Conservation (phyloP, 2,113 vertebrate genomes). For the Pipa parva region DNA sequence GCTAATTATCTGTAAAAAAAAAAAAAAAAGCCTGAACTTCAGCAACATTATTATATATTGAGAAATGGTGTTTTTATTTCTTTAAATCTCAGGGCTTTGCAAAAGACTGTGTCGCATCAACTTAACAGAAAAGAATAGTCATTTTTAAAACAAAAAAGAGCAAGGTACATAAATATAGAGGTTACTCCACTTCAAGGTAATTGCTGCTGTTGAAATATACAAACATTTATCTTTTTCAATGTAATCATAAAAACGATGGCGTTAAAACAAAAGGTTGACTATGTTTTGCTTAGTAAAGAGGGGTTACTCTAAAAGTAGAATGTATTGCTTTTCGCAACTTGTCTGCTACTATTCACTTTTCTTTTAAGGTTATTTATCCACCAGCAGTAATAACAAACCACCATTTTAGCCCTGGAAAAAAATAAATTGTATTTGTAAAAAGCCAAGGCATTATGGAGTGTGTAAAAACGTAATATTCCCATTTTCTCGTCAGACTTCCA, state of each 20-base stretch:
- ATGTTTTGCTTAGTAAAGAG: constrained; percentile 75
- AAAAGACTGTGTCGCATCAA: neutral
- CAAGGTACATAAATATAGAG: constrained; percentile 40
- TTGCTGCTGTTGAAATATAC: constrained; percentile 50
- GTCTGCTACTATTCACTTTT: constrained; percentile 74
- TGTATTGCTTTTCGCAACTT: constrained; percentile 73
- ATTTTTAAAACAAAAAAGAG: neutral
- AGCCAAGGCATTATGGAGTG: constrained; percentile 75
- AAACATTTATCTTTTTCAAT: constrained; percentile 16
- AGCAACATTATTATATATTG: constrained; percentile 68
- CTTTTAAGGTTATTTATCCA: constrained; percentile 81
- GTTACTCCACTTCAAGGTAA: constrained; percentile 46
- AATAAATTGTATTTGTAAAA: constrained; percentile 92
- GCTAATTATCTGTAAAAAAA: constrained; percentile 77
- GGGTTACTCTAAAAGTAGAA: constrained; percentile 69
- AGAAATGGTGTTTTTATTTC: neutral
- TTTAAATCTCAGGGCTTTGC: neutral
- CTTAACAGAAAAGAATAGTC: neutral
- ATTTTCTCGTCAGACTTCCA: constrained; percentile 89
- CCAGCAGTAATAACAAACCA: constrained; percentile 80
- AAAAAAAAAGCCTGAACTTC: constrained; percentile 63
- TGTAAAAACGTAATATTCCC: constrained; percentile 86
- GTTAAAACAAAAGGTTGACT: constrained; percentile 73
- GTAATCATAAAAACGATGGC: constrained; percentile 2
- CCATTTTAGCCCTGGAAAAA: constrained; percentile 77